phyloP scores from a whole-genome alignment of 1,140 invertebrate species.

The Pseudomyrmex flavicornis region DNA sequence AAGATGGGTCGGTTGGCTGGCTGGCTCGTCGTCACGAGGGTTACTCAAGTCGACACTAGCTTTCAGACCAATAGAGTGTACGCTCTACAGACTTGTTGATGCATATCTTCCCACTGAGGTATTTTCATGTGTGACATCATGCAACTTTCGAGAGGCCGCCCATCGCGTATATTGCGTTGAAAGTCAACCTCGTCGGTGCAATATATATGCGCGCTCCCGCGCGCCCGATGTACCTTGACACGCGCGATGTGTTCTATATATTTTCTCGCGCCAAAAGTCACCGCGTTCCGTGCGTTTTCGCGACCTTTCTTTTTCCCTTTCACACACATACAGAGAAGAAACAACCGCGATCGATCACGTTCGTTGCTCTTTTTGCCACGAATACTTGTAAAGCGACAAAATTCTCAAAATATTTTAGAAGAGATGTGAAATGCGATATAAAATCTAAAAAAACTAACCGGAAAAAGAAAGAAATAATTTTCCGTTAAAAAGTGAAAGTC shows the following conservation, averaged over 20 bases:
- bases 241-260: constrained; percentile 3
- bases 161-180: not conserved
- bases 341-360: not conserved
- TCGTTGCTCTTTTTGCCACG: constrained; percentile 10
- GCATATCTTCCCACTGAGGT: constrained; percentile 60
- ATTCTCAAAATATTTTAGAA: not conserved
- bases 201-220: not conserved
- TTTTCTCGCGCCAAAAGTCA: constrained; percentile 17
- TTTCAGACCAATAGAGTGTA: constrained; percentile 69
- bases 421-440: too few species aligned
- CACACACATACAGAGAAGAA: not conserved
- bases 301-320: not conserved
- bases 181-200: not conserved
- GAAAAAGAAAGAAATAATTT: not conserved
- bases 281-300: not conserved
- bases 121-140: constrained; percentile 56
- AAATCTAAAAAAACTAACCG: too few species aligned
- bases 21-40: constrained; percentile 47
- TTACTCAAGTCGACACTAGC: constrained; percentile 45
- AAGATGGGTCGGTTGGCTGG: not conserved
- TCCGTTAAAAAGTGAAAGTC: not conserved
- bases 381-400: not conserved
- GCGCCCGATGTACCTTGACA: not conserved
- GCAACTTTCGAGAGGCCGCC: constrained; percentile 40
- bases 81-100: constrained; percentile 62